A percentile compares a stretch with the other conserved stretches of the same genome.
Evolutionary conservation across 2,113 vertebrate species (phyloP).

Genomic region (Oreochromis niloticus): DNA sequence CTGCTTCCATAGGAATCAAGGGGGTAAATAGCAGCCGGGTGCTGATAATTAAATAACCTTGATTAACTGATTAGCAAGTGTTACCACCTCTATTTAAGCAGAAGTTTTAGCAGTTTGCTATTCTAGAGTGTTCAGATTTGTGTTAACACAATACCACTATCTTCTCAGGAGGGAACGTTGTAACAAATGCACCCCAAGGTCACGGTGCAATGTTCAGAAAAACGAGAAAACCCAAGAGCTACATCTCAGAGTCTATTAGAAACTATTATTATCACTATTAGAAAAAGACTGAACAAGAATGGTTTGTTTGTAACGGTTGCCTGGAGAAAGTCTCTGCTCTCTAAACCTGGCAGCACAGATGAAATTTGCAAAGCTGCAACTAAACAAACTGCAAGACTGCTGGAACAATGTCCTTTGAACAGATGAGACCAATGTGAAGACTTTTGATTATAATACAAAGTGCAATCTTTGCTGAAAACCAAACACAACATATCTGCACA

Average conservation of each 20-base stretch:
- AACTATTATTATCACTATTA: not conserved
- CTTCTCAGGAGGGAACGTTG: not conserved
- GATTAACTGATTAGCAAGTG: not conserved
- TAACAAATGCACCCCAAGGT: not conserved
- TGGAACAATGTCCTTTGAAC: not conserved
- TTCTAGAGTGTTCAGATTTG: not conserved
- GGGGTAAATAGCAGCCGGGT: not conserved
- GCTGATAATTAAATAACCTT: not conserved
- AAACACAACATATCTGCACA: not conserved
- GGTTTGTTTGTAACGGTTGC: not conserved
- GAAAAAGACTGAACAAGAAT: not conserved
- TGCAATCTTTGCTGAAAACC: not conserved
- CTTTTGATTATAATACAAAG: not conserved
- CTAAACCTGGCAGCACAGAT: not conserved
- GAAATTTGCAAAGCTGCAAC: not conserved
- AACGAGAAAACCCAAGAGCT: not conserved
- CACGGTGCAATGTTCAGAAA: not conserved
- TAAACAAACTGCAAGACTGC: not conserved
- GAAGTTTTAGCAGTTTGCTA: not conserved
- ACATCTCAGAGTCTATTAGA: not conserved
- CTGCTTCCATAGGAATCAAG: not conserved
- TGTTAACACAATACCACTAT: not conserved
- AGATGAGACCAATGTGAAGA: not conserved
- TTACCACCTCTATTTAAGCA: not conserved
- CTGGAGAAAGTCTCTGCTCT: not conserved